Base-by-base conservation (phyloP, 2,113 vertebrate species). In the Sitta europaea region DNA sequence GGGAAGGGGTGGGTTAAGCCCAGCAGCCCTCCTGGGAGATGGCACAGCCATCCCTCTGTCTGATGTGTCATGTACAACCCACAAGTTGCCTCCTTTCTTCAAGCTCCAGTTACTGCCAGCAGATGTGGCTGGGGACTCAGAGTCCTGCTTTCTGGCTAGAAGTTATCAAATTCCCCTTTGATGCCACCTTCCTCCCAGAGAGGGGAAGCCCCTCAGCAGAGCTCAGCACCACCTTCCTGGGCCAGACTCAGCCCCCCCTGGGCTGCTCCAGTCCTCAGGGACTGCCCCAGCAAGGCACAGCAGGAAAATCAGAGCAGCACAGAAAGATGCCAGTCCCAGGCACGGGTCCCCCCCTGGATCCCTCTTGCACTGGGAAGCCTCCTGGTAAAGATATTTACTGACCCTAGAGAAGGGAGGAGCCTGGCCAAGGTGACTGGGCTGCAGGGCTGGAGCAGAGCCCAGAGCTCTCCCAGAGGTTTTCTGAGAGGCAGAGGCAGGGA, bases 381-480 rank as follows among this genome's bases (percentile, higher is more conserved):
- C 78, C 36, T 51, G 42, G 62, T 54, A 75, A 66, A 80, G 63
- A 3, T 9, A 65, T 29, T 87, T 70, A 23, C 43, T 40, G 57
- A 23, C 24, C 43, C 10, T 3, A 11, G 47, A 88, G 51, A 27
- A 67, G 22, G 54, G 78, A 93, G 68, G 63, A 93, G 78, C 55
- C 90, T 71, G 75, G 90, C 53, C 88, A 92, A 95, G 92, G 82
- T 83, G 90, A 86, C 75, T 74, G 88, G 74, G 88, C 90, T 92
- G 88, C 90, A 90, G 94, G 45, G 35, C 90, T 96, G 92, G 94
- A 83, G 8, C 86, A 67, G n/a, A 94, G 94, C 96, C 90, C 90
- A 92, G 76, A 51, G 23, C 31, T 77, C 75, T 84, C 85, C 75
- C 95, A 91, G 92, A 77, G 92, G 85, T 59, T 86, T 86, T 48